Base-by-base conservation (phyloP, 2,113 vertebrate species). In the Chloebia gouldiae region DNA sequence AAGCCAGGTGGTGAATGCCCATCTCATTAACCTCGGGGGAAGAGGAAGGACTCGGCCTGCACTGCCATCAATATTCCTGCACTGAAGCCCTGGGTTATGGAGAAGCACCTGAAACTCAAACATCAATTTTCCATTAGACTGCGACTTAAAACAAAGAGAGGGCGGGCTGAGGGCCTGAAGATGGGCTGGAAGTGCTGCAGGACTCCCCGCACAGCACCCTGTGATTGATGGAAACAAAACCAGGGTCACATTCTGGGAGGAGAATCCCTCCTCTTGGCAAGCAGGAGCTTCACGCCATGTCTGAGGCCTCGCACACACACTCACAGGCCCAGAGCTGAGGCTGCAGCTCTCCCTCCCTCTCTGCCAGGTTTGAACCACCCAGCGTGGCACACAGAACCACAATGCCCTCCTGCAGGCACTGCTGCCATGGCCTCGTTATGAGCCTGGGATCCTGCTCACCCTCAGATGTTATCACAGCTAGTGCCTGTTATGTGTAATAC, bases 341-440 rank as follows among this genome's bases (percentile, higher is more conserved):
- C 13, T 56, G 64, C 69, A 81, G 64, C 47, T 31, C 54, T 33
- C 33, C 70, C 15, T 69, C 82, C 86, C 57, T 24, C 21, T 24
- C 8, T 56, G 82, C 57, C 65, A 63, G 27, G 8, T 8, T 5
- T 27, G 60, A 57, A 61, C 5, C 25, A 42, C 18, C 45, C 47
- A 21, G n/a, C 6, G 2, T 3, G 10, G 25, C 24, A 6, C 49
- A 40, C 16, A 33, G 40, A 63, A 4, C 6, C 2, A 6, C 14
- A 39, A 11, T 39, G 39, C 39, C 39, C 39, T 25, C 37, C 35
- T 6, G 19, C 73, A 44, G 63, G n/a, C 44, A 11, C 0, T 5
- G 25, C 40, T 87, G 69, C 60, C 40, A 4, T 1, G 5, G 16
- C 20, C 47, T 25, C 13, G 20, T 12, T 13, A 39, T 0, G 16